Percentiles rank a stretch among this genome's conserved stretches.
phyloP scores from a whole-genome alignment of 2,797 vertebrate genomes.

The Enteromius argenteus region DNA sequence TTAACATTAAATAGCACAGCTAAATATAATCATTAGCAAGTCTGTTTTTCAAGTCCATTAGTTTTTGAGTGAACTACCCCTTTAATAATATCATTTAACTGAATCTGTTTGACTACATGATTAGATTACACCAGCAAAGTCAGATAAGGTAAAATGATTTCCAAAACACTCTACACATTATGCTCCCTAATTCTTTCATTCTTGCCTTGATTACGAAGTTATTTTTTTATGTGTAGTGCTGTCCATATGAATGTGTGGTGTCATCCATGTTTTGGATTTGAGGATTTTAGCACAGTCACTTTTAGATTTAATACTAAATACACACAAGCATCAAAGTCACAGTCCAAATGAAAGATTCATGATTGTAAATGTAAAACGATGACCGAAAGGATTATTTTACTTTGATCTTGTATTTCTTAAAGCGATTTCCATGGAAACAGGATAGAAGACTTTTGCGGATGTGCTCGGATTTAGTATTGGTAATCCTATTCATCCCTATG shows the following conservation, averaged over 20 bases:
- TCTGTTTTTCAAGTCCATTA: not conserved
- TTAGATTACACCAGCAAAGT: not conserved
- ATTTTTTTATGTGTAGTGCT: not conserved
- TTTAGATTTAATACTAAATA: not conserved
- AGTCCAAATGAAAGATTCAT: constrained; percentile 6
- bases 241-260: not conserved
- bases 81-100: not conserved
- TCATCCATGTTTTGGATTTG: constrained; percentile 22
- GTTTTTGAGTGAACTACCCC: no score
- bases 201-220: not conserved
- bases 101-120: not conserved
- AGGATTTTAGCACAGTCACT: constrained; percentile 4
- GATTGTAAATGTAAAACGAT: not conserved
- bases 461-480: constrained; percentile 5
- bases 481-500: constrained; percentile 34
- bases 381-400: not conserved
- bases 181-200: not conserved
- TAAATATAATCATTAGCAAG: not conserved
- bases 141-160: not conserved
- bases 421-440: constrained; percentile 27
- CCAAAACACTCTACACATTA: not conserved
- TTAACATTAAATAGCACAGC: not conserved
- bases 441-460: constrained; percentile 12
- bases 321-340: not conserved
- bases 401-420: constrained; percentile 16